Percentiles rank a stretch among this genome's conserved stretches.
These are phyloP conservation scores for Timema cristinae DNA, from an alignment of 2,888 invertebrate genomes.

Conservation along the genomic window DNA sequence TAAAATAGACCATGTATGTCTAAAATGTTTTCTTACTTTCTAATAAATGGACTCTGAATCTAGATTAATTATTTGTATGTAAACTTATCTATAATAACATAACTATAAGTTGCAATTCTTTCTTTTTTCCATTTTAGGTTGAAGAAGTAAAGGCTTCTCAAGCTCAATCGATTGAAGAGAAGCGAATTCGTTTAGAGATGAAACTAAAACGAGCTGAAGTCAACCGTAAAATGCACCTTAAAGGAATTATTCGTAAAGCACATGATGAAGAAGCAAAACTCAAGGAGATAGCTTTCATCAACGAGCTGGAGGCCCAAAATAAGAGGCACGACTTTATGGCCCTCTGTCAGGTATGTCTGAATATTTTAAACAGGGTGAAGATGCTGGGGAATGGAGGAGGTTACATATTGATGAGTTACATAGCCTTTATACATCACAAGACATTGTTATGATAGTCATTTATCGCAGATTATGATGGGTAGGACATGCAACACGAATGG, in stretches of 20 bases:
- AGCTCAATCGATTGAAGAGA: slow-evolving; percentile 77
- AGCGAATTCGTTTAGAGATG: slow-evolving; percentile 66
- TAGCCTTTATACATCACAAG: no score
- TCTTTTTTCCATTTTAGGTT: slow-evolving; percentile 42
- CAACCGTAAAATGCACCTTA: slow-evolving; percentile 78
- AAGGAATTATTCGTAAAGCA: slow-evolving; percentile 86
- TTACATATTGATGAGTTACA: no score
- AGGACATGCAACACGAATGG: no score
- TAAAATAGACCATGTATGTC: no score
- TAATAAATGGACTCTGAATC: no score
- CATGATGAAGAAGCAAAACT: slow-evolving; percentile 97
- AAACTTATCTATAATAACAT: neutral
- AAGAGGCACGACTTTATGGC: slow-evolving; percentile 87
- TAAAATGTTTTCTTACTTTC: no score
- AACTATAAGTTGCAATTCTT: neutral
- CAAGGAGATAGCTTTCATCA: slow-evolving; percentile 96
- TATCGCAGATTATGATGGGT: no score
- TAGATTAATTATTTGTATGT: neutral
- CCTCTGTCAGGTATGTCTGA: slow-evolving; percentile 56
- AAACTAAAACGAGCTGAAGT: slow-evolving; percentile 82
- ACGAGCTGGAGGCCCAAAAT: slow-evolving; percentile 91
- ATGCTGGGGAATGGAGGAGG: no score
- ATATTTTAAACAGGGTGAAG: no score
- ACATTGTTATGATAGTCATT: no score
- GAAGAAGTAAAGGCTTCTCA: slow-evolving; percentile 69